Conservation (phyloP, 2,113 vertebrate species). For the Megaceryle maxima region DNA sequence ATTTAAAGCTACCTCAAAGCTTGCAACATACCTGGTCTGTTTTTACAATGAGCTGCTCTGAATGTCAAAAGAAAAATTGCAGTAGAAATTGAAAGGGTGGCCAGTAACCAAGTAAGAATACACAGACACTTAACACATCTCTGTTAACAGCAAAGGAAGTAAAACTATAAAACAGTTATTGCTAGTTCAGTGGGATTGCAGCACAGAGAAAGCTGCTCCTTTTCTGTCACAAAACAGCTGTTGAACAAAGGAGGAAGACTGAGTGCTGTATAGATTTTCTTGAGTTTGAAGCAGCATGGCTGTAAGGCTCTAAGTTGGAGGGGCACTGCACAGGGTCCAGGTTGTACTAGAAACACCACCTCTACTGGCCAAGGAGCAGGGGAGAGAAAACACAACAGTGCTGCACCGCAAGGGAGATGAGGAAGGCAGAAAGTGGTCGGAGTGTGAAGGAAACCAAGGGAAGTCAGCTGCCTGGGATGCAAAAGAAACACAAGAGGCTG, state of each 20-base stretch:
- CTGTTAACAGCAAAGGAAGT: neutral
- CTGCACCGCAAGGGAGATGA: neutral
- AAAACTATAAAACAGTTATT: neutral
- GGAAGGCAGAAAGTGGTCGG: neutral
- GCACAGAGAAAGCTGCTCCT: neutral
- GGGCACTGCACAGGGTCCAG: too few relatives aligned
- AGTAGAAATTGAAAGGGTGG: neutral
- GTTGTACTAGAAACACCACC: neutral
- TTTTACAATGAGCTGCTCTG: neutral
- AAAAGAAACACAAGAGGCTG: neutral
- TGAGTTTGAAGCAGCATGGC: neutral
- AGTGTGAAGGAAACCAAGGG: neutral
- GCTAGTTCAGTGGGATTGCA: neutral
- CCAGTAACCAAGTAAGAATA: neutral
- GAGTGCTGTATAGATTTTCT: neutral
- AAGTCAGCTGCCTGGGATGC: neutral
- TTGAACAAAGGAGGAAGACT: neutral
- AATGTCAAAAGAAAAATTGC: neutral
- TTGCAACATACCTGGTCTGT: neutral
- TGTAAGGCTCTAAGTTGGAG: neutral
- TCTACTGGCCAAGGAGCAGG: neutral
- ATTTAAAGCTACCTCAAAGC: neutral
- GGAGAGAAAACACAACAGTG: neutral
- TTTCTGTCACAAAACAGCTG: neutral
- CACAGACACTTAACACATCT: neutral